Evolutionary conservation across 1,140 invertebrate species (phyloP).

Genomic region (Hetaerina americana): DNA sequence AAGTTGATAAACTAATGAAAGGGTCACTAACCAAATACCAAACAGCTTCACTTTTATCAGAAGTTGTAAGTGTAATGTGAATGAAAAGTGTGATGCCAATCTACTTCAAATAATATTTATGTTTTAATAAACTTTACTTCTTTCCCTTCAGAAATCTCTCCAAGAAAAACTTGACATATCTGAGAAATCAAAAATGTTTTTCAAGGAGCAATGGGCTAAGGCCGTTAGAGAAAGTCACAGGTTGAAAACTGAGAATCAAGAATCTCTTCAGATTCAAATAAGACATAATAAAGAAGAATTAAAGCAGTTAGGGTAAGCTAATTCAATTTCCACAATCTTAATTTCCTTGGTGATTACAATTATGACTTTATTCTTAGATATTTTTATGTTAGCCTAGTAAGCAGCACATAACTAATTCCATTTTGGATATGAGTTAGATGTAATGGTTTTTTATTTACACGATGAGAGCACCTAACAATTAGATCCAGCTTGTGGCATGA

Average conservation of each 20-base stretch:
- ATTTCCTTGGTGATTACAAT: constrained; percentile 7
- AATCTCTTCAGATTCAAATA: constrained; percentile 30
- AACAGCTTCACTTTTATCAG: constrained; percentile 29
- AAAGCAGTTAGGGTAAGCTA: constrained; percentile 25
- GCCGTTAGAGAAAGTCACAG: constrained; percentile 39
- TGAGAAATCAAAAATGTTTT: constrained; percentile 38
- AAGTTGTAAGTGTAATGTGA: constrained; percentile 21
- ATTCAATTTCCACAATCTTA: neutral
- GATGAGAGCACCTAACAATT: no score
- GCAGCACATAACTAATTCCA: neutral
- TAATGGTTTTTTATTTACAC: constrained; percentile 8
- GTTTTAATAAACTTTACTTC: neutral
- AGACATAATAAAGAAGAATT: constrained; percentile 32
- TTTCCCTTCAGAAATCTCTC: constrained; percentile 26
- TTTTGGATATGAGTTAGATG: constrained; percentile 6
- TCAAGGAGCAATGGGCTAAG: constrained; percentile 43
- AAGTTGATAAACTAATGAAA: constrained; percentile 29
- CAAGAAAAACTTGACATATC: constrained; percentile 39
- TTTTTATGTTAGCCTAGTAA: neutral
- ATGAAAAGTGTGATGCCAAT: no score
- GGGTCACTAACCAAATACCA: constrained; percentile 30
- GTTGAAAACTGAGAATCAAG: constrained; percentile 31
- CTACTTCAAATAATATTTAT: no score
- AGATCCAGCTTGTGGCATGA: no score
- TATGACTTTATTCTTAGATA: neutral